Evolutionary conservation across 2,888 invertebrate genomes (phyloP), one percentile per base, ranked within the genome.

Genomic region (Melipona bicolor): DNA sequence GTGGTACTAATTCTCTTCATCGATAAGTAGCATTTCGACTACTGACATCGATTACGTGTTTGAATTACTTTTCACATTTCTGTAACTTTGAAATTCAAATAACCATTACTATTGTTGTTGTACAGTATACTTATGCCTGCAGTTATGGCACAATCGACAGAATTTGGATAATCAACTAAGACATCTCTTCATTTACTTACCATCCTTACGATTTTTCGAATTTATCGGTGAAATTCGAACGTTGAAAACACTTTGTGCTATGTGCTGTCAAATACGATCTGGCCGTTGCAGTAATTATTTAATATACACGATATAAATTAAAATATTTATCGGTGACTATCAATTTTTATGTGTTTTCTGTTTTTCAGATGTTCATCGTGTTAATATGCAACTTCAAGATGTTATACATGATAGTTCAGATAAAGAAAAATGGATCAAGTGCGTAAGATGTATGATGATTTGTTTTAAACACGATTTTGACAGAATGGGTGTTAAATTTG

Each of bases 131-230:
- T 68, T 91, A 54, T 87, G 86, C 43, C 82, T 91, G n/a, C 89
- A 90, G 77, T 75, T 91, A 52, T 91, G 89, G 90, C 91, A 91
- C 76, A 89, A 90, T 68, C 89, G 89, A 49, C 90, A 91, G 32
- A 81, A 84, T 77, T 86, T 91, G 61, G 91, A 91, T 70, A 59
- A 64, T 32, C 87, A 86, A 21, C 74, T 91, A 50, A 78, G 52
- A 27, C 86, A 84, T 59, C 72, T 91, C 9, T 86, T 91, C 27
- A 62, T 86, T 3, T 82, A 75, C 49, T 75, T 91, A 65, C 90
- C 91, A 2, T 77, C 77, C 0, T 75, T 91, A 19, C 61, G 73
- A 80, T 67, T 84, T 32, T 90, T 91, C 52, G 90, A 90, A 78
- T 91, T 89, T 76, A 79, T 84, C 24, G 91, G 91, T 13, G 91